Evolutionary conservation across 2,113 vertebrate genomes (phyloP).

Genomic region (Cnemophilus loriae): DNA sequence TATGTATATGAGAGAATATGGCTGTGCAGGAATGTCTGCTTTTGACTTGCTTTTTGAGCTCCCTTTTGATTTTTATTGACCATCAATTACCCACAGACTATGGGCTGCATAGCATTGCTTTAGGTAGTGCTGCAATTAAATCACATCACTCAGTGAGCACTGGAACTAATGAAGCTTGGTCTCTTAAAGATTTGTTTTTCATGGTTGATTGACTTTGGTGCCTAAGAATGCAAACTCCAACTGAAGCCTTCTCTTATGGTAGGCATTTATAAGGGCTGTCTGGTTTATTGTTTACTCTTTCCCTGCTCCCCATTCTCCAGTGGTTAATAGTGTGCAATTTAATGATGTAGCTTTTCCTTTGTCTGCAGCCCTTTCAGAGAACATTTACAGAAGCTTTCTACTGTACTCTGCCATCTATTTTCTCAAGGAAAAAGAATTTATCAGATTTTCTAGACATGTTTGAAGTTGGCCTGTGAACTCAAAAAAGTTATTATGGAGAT

Average conservation of each 20-base stretch:
- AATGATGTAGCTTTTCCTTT: slow-evolving; percentile 4
- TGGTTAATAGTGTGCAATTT: neutral
- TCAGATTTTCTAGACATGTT: neutral
- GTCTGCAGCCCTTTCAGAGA: neutral
- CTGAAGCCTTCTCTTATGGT: neutral
- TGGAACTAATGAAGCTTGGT: slow-evolving; percentile 40
- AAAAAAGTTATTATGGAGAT: neutral
- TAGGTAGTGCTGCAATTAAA: slow-evolving; percentile 41
- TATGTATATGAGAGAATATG: neutral
- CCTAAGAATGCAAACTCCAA: slow-evolving; percentile 20
- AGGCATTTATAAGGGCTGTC: neutral
- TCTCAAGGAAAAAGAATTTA: neutral
- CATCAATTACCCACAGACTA: neutral
- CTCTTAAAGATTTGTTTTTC: slow-evolving; percentile 40
- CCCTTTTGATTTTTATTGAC: slow-evolving; percentile 15
- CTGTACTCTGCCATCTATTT: neutral
- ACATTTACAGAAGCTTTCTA: neutral
- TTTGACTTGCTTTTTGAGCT: neutral
- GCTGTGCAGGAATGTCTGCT: neutral
- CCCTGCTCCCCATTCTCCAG: neutral
- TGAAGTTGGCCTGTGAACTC: neutral
- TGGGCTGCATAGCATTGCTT: neutral
- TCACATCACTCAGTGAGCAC: neutral
- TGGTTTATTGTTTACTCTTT: neutral
- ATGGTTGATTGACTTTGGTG: slow-evolving; percentile 36